Base-by-base conservation (phyloP, 2,888 invertebrate genomes). In the Blera fallax region DNA sequence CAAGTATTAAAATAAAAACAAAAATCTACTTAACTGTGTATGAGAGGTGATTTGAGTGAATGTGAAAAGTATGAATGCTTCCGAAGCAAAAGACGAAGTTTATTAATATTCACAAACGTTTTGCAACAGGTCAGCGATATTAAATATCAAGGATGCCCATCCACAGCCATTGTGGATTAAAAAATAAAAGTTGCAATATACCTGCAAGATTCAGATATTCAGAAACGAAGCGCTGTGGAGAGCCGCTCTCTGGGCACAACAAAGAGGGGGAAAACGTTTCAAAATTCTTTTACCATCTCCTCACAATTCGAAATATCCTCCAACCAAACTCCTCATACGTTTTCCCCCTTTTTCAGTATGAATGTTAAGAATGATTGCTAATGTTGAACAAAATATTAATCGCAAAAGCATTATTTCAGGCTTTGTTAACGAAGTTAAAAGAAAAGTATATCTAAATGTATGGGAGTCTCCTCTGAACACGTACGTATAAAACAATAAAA, bases 321-420 rank as follows among this genome's bases (percentile, higher is more conserved):
- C 32, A 50, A 48, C 18, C 18, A 34, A 18, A 67, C 32, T 14
- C 14, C 43, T 21, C 14, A 7, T 16, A 45, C 65, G 70, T 82
- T 82, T 82, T 58, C 82, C 73, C 72, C 73, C 76, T 54, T 70
- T 77, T 48, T 50, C 40, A 73, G 88, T 87, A 88, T 88, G 88
- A 87, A 85, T 88, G 88, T 87, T 87, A 87, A 84, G 88, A 87
- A 88, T 89, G 89, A 88, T 87, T 89, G 89, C 79, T 87, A 80
- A 81, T 87, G 87, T 87, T 87, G 87, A 89, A 89, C 88, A 88
- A 79, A 73, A 80, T 89, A 89, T 89, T 89, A 89, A 89, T 89
- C 89, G 88, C 88, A 88, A 88, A 87, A 88, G 88, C 89, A 89
- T 89, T 89, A 89, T 89, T 89, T 89, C 89, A 89, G 89, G 89